Base-by-base conservation (phyloP, 2,888 invertebrate species). In the Diarsia rubi region DNA sequence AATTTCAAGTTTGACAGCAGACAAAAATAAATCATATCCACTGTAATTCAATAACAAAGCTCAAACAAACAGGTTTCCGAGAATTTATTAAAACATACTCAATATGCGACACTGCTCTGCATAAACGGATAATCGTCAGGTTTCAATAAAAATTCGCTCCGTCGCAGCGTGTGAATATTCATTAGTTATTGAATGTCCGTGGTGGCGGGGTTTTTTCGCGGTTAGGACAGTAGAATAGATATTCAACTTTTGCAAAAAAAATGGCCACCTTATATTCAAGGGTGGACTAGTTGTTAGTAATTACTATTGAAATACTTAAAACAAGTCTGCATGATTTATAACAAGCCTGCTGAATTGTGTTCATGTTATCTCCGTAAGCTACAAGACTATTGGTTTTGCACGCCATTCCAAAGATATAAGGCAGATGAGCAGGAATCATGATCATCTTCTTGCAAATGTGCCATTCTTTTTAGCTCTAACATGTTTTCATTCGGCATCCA, bases 141-240 rank as follows among this genome's bases (percentile, higher is more conserved):
- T 86, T 91, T 91, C 90, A 91, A 92, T 91, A 91, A 91, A 92
- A 91, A 91, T 85, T 90, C 88, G 87, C 71, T 78, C 86, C 86
- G 91, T 88, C 89, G 86, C 86, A 75, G 84, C 73, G 84, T 83
- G 87, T 91, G 92, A 92, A 92, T 92, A 92, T 92, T 91, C 92
- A 92, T 92, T 88, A 90, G 88, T 87, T 85, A 89, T 87, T 89
- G 90, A 88, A 89, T 85, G 83, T 82, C 81, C 75, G 83, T 74
- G 79, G 79, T 80, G 73, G 72, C 8, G 45, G 24, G 6, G 16
- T 8, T 8, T 8, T 52, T 1, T 85, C 79, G 31, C 16, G 57
- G 24, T 76, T 64, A 69, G 64, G 75, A 63, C 60, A 1, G 1
- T 11, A 21, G 24, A 70, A 31, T 85, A 12, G 75, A 59, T 19